phyloP scores from a whole-genome alignment of 2,113 vertebrate species.

The Cichladusa arquata region DNA sequence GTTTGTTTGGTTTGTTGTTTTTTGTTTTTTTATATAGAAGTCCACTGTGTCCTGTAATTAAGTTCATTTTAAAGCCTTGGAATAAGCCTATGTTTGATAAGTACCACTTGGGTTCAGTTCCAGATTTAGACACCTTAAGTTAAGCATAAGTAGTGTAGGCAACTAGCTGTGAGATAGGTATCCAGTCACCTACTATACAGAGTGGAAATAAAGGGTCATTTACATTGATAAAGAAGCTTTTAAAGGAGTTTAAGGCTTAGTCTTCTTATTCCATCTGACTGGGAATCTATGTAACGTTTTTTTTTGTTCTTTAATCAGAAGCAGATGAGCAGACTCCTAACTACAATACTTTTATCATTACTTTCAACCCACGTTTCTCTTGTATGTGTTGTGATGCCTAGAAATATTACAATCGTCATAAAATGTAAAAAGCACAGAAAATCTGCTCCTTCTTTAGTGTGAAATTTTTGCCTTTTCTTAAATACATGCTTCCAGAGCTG shows the following conservation, averaged over 20 bases:
- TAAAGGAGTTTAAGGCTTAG: neutral
- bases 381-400: neutral
- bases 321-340: neutral
- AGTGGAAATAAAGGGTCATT: neutral
- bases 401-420: neutral
- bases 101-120: neutral
- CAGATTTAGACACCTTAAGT: neutral
- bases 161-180: neutral
- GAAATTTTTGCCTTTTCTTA: neutral
- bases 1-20: neutral
- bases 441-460: accelerated
- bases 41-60: neutral
- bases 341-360: neutral
- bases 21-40: neutral
- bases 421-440: neutral
- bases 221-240: accelerated
- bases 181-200: neutral
- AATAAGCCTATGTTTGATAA: neutral
- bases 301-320: neutral
- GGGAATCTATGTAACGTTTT: neutral
- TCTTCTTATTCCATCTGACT: neutral
- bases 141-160: neutral
- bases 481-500: neutral
- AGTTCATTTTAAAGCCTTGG: neutral
- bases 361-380: neutral